Evolutionary conservation across 2,888 invertebrate genomes (phyloP).

Genomic region (Phrixothrix hirtus): DNA sequence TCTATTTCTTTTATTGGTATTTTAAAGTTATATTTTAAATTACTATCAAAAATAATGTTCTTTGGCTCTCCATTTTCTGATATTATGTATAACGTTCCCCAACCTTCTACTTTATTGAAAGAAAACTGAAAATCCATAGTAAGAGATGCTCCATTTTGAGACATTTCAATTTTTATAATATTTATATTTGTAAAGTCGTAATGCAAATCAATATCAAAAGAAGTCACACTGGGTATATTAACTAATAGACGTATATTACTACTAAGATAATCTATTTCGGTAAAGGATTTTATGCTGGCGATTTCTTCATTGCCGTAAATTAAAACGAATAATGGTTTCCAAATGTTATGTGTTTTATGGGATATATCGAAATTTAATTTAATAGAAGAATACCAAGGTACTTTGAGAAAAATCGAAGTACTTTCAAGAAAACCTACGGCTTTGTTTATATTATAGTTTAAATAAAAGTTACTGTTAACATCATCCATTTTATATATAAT

Average conservation of each 20-base stretch:
- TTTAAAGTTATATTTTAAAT: neutral
- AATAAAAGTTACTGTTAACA: conserved; percentile 4
- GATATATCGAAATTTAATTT: conserved; percentile 11
- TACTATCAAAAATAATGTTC: too few species aligned
- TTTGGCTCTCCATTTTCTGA: too few species aligned
- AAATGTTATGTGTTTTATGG: neutral
- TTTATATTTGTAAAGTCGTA: too few species aligned
- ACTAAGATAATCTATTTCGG: neutral
- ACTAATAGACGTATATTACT: conserved; percentile 1
- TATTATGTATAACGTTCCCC: too few species aligned
- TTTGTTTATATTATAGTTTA: conserved; percentile 10
- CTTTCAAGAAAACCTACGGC: conserved; percentile 2
- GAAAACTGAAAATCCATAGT: too few species aligned
- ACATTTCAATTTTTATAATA: too few species aligned
- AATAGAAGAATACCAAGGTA: conserved; percentile 15
- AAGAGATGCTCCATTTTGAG: too few species aligned
- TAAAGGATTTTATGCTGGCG: conserved; percentile 1
- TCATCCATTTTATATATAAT: too few species aligned
- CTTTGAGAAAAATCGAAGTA: conserved; percentile 5
- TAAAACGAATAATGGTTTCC: conserved; percentile 13
- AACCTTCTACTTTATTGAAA: too few species aligned
- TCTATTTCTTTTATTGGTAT: too few species aligned
- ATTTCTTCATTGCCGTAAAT: conserved; percentile 2
- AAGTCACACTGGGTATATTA: too few species aligned
- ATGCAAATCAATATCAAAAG: too few species aligned